Evolutionary conservation across 2,888 invertebrate species (phyloP).

Genomic region (Acronicta alni): DNA sequence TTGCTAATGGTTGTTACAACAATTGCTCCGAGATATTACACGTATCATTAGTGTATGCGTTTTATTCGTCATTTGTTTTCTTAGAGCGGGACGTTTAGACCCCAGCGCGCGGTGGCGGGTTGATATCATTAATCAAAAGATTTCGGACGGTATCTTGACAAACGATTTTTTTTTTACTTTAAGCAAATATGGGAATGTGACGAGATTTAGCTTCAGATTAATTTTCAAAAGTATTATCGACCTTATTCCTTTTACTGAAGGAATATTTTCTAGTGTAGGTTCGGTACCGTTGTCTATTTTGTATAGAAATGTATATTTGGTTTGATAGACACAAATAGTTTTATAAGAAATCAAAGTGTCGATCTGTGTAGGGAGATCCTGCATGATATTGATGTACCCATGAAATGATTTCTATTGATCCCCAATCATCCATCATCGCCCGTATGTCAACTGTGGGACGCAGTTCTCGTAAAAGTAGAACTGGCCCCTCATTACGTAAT

Average conservation of each 20-base stretch:
- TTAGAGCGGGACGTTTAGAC: constrained; percentile 71
- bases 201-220: constrained; percentile 20
- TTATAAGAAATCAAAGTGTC: constrained; percentile 30
- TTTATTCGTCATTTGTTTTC: constrained; percentile 81
- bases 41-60: constrained; percentile 81
- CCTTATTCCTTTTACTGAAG: not conserved
- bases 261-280: constrained; percentile 7
- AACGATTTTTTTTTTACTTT: constrained; percentile 82
- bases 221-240: not conserved
- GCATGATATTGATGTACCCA: constrained; percentile 24
- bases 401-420: constrained; percentile 22
- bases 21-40: constrained; percentile 84
- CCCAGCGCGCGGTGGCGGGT: constrained; percentile 69
- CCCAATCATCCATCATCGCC: constrained; percentile 26
- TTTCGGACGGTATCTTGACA: constrained; percentile 75
- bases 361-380: constrained; percentile 55
- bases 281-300: constrained; percentile 29
- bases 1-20: constrained; percentile 78
- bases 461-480: not conserved
- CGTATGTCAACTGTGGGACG: constrained; percentile 6
- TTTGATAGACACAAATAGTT: constrained; percentile 53
- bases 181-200: constrained; percentile 82
- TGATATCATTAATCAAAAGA: constrained; percentile 83
- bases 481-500: not conserved
- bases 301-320: constrained; percentile 46